Conservation (phyloP, 2,113 vertebrate genomes). For the Eulemur macaco region DNA sequence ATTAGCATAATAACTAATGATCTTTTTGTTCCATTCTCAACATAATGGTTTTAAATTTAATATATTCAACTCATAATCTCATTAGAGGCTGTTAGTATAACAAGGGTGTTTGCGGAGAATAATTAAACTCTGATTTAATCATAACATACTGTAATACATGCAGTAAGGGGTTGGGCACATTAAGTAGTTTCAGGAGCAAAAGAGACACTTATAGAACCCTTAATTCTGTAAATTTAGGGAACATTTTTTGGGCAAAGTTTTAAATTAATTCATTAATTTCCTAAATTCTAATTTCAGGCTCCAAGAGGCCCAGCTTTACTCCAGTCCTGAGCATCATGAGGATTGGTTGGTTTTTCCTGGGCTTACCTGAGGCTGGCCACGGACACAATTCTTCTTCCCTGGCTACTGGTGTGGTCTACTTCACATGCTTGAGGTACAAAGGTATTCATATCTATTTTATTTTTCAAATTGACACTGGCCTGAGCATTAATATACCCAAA, state of each 20-base stretch:
- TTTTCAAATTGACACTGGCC: neutral
- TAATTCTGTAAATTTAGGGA: neutral
- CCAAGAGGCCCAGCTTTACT: neutral
- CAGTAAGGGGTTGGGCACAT: neutral
- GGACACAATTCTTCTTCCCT: neutral
- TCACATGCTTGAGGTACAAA: neutral
- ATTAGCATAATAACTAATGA: constrained; percentile 49
- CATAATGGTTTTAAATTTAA: constrained; percentile 61
- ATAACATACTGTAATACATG: neutral
- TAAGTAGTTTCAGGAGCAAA: constrained; percentile 34
- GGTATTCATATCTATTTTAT: neutral
- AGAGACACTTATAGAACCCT: neutral
- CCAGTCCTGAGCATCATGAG: neutral
- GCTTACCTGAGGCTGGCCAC: neutral
- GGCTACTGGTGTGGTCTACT: neutral
- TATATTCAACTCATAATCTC: constrained; percentile 54
- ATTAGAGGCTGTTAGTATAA: constrained; percentile 47
- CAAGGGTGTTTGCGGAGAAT: constrained; percentile 47
- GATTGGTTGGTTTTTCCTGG: neutral
- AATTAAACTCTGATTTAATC: constrained; percentile 49
- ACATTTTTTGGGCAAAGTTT: neutral
- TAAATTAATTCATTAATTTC: constrained; percentile 22
- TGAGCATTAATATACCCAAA: neutral
- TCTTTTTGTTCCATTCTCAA: constrained; percentile 28
- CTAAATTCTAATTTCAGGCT: neutral